phyloP scores from a whole-genome alignment of 2,888 invertebrate genomes.

The Euplagia quadripunctaria region DNA sequence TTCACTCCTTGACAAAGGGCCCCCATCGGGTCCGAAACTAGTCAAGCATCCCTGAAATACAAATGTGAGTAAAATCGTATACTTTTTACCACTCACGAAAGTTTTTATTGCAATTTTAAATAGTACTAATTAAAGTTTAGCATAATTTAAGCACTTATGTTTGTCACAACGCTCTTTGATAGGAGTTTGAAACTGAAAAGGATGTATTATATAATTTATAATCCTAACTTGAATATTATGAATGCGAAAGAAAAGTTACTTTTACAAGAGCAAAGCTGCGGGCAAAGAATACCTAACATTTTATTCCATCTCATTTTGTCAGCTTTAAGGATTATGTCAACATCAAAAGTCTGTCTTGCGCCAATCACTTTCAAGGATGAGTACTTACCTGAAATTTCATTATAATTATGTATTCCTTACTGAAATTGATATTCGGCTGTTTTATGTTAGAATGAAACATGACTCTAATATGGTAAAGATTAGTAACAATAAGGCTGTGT shows the following conservation, averaged over 20 bases:
- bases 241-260: background rate
- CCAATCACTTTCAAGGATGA: constrained; percentile 12
- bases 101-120: no score
- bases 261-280: background rate
- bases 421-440: constrained; percentile 10
- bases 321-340: constrained; percentile 13
- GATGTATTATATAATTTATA: no score
- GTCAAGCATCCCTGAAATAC: no score
- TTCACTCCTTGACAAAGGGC: no score
- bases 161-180: no score
- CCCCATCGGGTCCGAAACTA: no score
- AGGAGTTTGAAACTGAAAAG: no score
- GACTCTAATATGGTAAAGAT: background rate
- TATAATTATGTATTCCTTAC: constrained; percentile 15
- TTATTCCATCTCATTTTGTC: constrained; percentile 8
- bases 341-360: constrained; percentile 11
- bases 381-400: constrained; percentile 14
- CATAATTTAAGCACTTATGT: no score
- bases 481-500: background rate
- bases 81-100: no score
- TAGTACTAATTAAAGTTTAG: no score
- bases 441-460: constrained; percentile 5
- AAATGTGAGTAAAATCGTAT: no score
- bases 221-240: no score
- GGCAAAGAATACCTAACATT: background rate